phyloP scores from a whole-genome alignment of 2,113 vertebrate species.

The Carassius auratus region DNA sequence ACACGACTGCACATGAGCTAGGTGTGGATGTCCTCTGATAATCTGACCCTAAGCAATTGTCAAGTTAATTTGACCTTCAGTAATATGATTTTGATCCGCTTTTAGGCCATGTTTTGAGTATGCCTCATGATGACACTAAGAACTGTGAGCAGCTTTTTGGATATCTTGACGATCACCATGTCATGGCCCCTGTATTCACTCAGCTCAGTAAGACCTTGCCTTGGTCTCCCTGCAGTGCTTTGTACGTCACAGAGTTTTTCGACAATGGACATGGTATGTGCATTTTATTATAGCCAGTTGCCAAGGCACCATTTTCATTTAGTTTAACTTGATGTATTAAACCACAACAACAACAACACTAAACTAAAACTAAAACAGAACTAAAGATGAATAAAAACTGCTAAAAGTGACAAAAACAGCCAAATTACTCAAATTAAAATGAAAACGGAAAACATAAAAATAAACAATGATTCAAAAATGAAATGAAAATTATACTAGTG shows the following conservation, averaged over 20 bases:
- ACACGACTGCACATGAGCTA: constrained; percentile 90
- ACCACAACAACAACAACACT: too few species aligned
- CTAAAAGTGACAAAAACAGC: too few species aligned
- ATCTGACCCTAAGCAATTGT: background rate
- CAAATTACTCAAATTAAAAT: too few species aligned
- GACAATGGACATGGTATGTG: constrained; percentile 65
- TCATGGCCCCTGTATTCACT: constrained; percentile 94
- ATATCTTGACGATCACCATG: constrained; percentile 88
- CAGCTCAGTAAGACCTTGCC: constrained; percentile 90
- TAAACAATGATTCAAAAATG: too few species aligned
- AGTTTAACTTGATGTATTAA: too few species aligned
- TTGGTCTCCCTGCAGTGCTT: constrained; percentile 92
- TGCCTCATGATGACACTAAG: constrained; percentile 95
- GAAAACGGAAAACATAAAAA: too few species aligned
- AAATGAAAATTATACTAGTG: too few species aligned
- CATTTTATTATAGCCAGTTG: too few species aligned
- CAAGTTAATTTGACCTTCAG: background rate
- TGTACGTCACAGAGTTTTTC: constrained; percentile 54
- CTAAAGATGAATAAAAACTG: too few species aligned
- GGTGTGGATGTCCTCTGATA: constrained; percentile 75
- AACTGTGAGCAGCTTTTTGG: constrained; percentile 91
- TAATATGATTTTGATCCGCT: background rate
- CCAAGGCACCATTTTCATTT: too few species aligned
- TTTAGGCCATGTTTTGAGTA: constrained; percentile 91
- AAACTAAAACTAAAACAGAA: too few species aligned